Conservation (phyloP, 2,113 vertebrate genomes). For the Eolophus roseicapilla region DNA sequence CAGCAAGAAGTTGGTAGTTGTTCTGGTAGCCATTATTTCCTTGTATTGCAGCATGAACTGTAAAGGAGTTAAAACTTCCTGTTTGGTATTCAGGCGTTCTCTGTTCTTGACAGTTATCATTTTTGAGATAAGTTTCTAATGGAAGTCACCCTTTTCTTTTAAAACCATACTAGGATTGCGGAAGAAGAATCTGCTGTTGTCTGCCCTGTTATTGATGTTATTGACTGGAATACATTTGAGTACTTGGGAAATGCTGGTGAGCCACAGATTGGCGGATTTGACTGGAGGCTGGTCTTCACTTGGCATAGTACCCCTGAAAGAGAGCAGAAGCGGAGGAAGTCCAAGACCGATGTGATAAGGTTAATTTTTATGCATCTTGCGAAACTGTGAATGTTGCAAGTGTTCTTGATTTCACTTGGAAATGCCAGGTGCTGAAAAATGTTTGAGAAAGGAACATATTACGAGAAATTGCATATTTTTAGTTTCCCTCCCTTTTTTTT, state of each 20-base stretch:
- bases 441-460: not conserved
- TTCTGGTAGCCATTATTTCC: not conserved
- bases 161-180: slow-evolving; percentile 80
- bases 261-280: slow-evolving; percentile 95
- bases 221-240: slow-evolving; percentile 97
- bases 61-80: not conserved
- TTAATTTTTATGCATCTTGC: slow-evolving; percentile 27
- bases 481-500: fast-evolving
- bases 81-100: not conserved
- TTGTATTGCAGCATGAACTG: not conserved
- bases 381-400: not conserved
- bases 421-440: not conserved
- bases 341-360: slow-evolving; percentile 91
- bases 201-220: slow-evolving; percentile 96
- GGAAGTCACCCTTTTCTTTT: not conserved
- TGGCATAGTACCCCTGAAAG: slow-evolving; percentile 87
- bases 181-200: slow-evolving; percentile 91
- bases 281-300: slow-evolving; percentile 95
- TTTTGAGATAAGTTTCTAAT: not conserved
- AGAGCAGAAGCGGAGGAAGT: slow-evolving; percentile 82
- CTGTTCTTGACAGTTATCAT: not conserved
- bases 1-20: not conserved
- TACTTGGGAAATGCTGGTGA: slow-evolving; percentile 91
- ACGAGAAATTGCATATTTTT: not conserved
- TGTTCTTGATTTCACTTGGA: not conserved